phyloP scores from a whole-genome alignment of 2,888 invertebrate genomes.

The Sesia bembeciformis region DNA sequence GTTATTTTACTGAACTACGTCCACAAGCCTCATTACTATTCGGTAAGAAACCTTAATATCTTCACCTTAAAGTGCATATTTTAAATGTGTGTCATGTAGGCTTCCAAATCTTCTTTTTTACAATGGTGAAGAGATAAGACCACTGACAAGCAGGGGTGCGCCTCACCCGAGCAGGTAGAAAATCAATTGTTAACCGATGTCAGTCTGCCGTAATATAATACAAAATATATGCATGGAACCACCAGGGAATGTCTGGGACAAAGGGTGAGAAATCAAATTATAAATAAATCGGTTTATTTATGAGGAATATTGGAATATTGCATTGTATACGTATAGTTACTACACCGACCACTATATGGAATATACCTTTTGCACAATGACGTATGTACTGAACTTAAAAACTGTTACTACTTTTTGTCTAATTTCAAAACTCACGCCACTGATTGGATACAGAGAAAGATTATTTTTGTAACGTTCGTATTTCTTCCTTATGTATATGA shows the following conservation, averaged over 20 bases:
- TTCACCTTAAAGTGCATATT: neutral
- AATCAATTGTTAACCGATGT: constrained; percentile 54
- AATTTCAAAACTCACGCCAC: too few relatives aligned
- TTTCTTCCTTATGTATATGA: too few relatives aligned
- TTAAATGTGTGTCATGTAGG: neutral
- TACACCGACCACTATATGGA: too few relatives aligned
- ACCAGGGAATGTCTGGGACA: neutral
- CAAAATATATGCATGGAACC: constrained; percentile 22
- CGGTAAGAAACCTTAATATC: neutral
- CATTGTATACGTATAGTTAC: too few relatives aligned
- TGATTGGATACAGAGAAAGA: too few relatives aligned
- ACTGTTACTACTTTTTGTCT: too few relatives aligned
- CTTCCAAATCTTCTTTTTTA: constrained; percentile 35
- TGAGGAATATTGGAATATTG: too few relatives aligned
- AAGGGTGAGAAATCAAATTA: neutral
- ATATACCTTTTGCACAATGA: too few relatives aligned
- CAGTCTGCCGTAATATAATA: constrained; percentile 19
- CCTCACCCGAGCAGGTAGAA: constrained; percentile 53
- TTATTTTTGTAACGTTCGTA: too few relatives aligned
- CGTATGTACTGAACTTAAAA: too few relatives aligned
- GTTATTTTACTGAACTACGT: constrained; percentile 38
- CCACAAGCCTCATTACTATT: neutral
- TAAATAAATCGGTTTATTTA: too few relatives aligned
- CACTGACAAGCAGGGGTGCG: constrained; percentile 28
- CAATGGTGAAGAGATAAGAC: constrained; percentile 47